A percentile compares a stretch with the other conserved stretches of the same genome.
Evolutionary conservation across 2,113 vertebrate genomes (phyloP).

Genomic region (Pithys albifrons): DNA sequence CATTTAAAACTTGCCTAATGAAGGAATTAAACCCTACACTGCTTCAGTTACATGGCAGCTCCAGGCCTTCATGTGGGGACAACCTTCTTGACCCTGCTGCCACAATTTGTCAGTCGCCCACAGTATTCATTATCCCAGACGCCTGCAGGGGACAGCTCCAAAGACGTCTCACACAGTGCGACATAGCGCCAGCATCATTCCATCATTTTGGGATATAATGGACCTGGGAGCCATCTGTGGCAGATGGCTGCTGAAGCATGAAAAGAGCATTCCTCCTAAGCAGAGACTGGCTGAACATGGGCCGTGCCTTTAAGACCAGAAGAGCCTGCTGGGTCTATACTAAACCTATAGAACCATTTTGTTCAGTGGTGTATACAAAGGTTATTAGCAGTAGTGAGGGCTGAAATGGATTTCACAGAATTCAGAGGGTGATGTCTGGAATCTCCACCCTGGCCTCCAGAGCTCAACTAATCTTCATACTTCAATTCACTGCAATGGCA

Average conservation of each 20-base stretch:
- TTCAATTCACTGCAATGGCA: not conserved
- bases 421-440: not conserved
- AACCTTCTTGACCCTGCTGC: not conserved
- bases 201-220: not conserved
- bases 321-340: not conserved
- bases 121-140: not conserved
- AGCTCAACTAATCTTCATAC: not conserved
- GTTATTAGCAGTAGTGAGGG: not conserved
- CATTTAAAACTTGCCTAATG: not conserved
- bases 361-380: not conserved
- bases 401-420: not conserved
- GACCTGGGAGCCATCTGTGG: not conserved
- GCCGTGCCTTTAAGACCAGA: not conserved
- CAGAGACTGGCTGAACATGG: not conserved
- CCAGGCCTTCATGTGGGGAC: not conserved
- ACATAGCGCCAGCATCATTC: not conserved
- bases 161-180: accelerated
- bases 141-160: not conserved
- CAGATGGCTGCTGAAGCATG: not conserved
- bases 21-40: not conserved
- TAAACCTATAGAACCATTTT: not conserved
- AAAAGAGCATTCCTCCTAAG: not conserved
- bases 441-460: not conserved
- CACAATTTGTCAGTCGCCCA: not conserved
- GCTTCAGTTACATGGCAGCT: not conserved